Evolutionary conservation across 2,113 vertebrate species (phyloP).

Genomic region (Fukomys damarensis): DNA sequence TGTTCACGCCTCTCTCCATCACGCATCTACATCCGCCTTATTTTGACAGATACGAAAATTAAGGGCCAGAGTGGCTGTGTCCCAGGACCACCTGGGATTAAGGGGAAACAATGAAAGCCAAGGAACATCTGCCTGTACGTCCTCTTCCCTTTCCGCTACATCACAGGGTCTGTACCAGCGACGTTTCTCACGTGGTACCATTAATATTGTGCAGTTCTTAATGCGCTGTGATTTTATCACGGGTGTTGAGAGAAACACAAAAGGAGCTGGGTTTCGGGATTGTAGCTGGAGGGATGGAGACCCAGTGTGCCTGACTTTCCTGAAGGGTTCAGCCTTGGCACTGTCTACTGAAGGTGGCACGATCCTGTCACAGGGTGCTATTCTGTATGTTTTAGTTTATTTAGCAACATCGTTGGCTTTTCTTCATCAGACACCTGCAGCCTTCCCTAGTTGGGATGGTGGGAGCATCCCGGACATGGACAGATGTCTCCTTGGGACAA

Average conservation of each 20-base stretch:
- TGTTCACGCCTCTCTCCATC: neutral
- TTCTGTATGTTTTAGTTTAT: no score
- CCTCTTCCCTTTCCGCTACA: neutral
- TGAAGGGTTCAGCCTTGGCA: neutral
- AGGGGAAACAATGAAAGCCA: neutral
- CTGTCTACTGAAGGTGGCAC: neutral
- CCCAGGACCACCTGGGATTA: neutral
- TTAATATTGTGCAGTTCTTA: neutral
- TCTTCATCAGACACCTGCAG: rapidly evolving
- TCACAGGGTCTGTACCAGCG: neutral
- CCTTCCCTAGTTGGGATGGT: neutral
- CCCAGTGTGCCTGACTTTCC: no score
- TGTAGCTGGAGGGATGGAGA: neutral
- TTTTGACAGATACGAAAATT: neutral
- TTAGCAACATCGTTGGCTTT: neutral
- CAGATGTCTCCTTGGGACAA: neutral
- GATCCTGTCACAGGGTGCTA: neutral
- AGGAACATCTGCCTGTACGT: neutral
- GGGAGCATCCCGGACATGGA: neutral
- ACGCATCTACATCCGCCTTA: rapidly evolving
- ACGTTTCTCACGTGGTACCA: neutral
- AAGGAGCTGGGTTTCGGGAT: neutral
- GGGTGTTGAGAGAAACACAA: neutral
- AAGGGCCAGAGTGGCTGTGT: neutral
- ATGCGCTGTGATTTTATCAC: neutral